phyloP scores from a whole-genome alignment of 2,797 vertebrate species.

The Pantherophis vulpinus region DNA sequence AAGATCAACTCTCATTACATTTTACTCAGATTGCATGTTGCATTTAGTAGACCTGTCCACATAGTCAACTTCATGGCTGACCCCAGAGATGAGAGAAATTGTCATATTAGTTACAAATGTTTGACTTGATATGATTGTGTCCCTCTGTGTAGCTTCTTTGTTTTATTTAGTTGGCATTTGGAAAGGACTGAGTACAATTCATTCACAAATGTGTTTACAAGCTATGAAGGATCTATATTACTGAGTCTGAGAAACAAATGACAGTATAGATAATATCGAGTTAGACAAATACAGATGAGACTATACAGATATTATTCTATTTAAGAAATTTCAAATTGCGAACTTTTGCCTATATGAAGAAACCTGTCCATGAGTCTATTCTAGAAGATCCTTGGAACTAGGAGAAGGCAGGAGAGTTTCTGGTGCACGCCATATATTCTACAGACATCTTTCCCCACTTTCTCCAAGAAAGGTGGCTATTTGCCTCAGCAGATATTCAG shows the following conservation, averaged over 20 bases:
- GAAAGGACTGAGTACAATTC: neutral
- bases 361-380: neutral
- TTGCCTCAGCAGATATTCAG: neutral
- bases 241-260: neutral
- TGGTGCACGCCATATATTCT: neutral
- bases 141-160: neutral
- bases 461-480: neutral
- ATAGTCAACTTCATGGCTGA: neutral
- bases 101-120: neutral
- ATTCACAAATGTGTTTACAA: neutral
- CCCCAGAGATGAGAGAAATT: neutral
- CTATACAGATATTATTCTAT: neutral
- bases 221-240: neutral
- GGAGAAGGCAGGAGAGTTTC: neutral
- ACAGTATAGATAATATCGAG: neutral
- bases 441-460: neutral
- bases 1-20: neutral
- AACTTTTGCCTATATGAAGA: neutral
- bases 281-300: neutral
- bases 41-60: neutral
- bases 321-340: neutral
- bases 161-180: neutral
- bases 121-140: neutral
- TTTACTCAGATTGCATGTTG: neutral
- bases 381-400: neutral